Evolutionary conservation across 2,888 invertebrate genomes (phyloP).

Genomic region (Polyploca ridens): DNA sequence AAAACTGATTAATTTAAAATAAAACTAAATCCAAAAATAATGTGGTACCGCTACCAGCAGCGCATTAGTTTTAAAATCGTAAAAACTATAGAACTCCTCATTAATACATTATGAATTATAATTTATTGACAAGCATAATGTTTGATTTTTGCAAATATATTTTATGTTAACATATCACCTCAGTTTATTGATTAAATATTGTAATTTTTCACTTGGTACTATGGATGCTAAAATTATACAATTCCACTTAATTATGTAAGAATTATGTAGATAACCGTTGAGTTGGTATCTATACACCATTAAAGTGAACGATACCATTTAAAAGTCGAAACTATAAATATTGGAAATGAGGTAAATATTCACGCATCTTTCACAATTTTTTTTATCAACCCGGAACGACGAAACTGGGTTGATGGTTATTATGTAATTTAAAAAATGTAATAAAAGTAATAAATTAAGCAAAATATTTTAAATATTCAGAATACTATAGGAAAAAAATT

Average conservation of each 20-base stretch:
- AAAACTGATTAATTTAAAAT: not conserved
- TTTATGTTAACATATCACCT: constrained; percentile 36
- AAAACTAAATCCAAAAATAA: not conserved
- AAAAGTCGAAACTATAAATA: not conserved
- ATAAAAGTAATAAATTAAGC: too few relatives aligned
- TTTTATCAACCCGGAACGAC: not conserved
- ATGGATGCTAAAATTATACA: constrained; percentile 2
- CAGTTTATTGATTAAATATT: constrained; percentile 55
- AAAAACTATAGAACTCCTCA: not conserved
- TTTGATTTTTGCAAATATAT: constrained; percentile 43
- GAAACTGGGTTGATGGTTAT: not conserved
- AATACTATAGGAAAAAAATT: not conserved
- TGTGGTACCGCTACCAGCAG: not conserved
- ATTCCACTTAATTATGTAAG: not conserved
- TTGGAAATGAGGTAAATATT: not conserved
- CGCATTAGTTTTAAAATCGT: not conserved
- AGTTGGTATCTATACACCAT: not conserved
- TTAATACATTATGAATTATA: constrained; percentile 23
- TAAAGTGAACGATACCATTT: not conserved
- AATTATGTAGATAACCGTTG: not conserved
- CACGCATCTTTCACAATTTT: not conserved
- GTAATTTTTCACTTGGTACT: constrained; percentile 13
- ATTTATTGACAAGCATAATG: constrained; percentile 40
- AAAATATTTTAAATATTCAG: too few relatives aligned
- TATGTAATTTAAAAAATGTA: not conserved